Evolutionary conservation across 2,797 vertebrate species (phyloP).

Genomic region (Zalophus californianus): DNA sequence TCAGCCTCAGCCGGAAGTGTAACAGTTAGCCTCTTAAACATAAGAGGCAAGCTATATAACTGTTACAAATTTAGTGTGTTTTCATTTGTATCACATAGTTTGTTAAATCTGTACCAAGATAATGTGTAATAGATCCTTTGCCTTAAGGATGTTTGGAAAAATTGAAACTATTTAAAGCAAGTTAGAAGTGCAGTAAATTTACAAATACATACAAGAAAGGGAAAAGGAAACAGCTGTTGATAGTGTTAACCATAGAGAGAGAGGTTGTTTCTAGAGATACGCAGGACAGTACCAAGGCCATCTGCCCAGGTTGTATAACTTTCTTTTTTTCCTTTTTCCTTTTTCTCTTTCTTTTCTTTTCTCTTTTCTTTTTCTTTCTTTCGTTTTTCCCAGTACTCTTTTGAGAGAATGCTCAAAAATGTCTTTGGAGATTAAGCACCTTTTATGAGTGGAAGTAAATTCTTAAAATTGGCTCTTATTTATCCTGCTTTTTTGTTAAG

Average conservation of each 20-base stretch:
- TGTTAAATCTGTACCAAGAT: conserved; percentile 3
- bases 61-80: conserved; percentile 18
- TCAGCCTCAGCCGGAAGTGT: not conserved
- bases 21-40: not conserved
- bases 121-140: conserved; percentile 15
- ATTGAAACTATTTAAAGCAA: conserved; percentile 40
- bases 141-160: conserved; percentile 66
- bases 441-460: conserved; percentile 9
- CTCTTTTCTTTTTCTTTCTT: not conserved
- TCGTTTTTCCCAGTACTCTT: not conserved
- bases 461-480: not conserved
- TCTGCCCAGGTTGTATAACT: conserved; percentile 11
- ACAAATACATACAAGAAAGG: conserved; percentile 1
- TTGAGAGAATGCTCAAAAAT: conserved; percentile 21
- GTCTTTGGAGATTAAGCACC: not conserved
- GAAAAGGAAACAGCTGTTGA: conserved; percentile 69
- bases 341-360: not conserved
- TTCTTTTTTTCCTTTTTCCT: not conserved
- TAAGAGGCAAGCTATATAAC: not conserved
- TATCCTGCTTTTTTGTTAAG: not conserved
- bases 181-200: conserved; percentile 54
- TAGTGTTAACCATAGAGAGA: not conserved
- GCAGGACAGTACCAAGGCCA: not conserved
- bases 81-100: conserved; percentile 38
- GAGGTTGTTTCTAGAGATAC: conserved; percentile 28